Evolutionary conservation across 2,797 vertebrate genomes (phyloP).

Genomic region (Microctenopoma steveboyesi): DNA sequence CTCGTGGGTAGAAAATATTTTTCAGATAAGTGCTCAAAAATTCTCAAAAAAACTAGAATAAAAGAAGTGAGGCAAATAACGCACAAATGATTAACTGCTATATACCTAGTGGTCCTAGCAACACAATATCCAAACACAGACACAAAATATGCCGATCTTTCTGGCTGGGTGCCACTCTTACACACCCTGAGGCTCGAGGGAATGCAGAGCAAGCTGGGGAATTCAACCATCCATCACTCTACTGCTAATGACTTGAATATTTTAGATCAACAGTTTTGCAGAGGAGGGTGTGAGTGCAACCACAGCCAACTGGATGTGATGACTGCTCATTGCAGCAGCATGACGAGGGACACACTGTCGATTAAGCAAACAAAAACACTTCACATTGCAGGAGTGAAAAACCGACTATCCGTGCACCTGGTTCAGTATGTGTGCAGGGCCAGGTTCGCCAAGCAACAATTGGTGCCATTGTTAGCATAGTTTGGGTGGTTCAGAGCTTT

Average conservation of each 20-base stretch:
- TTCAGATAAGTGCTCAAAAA: conserved; percentile 6
- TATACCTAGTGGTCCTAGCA: conserved; percentile 30
- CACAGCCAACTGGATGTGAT: conserved; percentile 29
- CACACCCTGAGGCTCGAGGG: conserved; percentile 20
- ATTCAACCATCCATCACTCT: conserved; percentile 5
- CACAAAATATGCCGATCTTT: conserved; percentile 24
- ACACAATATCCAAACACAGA: conserved; percentile 43
- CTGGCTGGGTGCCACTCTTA: neutral
- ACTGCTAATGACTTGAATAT: conserved; percentile 17
- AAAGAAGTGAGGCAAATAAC: conserved; percentile 5
- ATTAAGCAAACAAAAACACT: conserved; percentile 38
- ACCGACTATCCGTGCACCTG: conserved; percentile 48
- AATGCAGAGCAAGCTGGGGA: conserved; percentile 9
- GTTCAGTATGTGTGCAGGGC: conserved; percentile 39
- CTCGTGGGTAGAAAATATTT: conserved; percentile 17
- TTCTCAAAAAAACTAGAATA: neutral
- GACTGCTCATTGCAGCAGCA: conserved; percentile 38
- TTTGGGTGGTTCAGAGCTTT: conserved; percentile 30
- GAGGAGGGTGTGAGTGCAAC: conserved; percentile 1
- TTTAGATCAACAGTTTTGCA: conserved; percentile 10
- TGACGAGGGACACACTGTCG: conserved; percentile 16
- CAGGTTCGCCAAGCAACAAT: conserved; percentile 44
- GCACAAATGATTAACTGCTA: conserved; percentile 13
- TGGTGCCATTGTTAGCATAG: conserved; percentile 24
- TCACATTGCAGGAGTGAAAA: conserved; percentile 13